phyloP scores from a whole-genome alignment of 2,113 vertebrate genomes.

The Glaucomys volans region DNA sequence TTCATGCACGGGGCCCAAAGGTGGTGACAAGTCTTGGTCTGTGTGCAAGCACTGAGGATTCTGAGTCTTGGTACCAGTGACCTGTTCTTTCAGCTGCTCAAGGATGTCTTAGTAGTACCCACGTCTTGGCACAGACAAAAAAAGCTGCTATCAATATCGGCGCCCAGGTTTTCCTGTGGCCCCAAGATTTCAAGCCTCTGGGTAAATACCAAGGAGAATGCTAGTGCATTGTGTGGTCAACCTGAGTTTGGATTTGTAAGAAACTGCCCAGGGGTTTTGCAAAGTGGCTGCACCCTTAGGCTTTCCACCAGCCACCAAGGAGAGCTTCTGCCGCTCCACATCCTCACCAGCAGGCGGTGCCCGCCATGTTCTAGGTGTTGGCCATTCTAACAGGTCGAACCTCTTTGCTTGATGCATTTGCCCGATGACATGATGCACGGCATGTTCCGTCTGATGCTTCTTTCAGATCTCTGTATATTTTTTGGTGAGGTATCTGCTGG shows the following conservation, averaged over 20 bases:
- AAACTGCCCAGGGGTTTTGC: background rate
- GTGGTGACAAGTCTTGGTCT: background rate
- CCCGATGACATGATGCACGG: background rate
- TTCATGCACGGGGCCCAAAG: background rate
- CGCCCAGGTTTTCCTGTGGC: background rate
- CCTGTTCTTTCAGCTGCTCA: background rate
- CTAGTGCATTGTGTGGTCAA: background rate
- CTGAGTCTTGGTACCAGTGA: background rate
- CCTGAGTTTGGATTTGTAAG: background rate
- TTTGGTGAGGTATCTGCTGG: background rate
- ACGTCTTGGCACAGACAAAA: too few species aligned
- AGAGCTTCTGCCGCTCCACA: background rate
- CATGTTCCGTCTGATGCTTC: too few species aligned
- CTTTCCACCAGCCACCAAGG: background rate
- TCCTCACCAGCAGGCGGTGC: background rate
- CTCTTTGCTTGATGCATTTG: background rate
- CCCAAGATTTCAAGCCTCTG: background rate
- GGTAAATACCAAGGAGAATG: background rate
- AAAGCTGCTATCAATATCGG: background rate
- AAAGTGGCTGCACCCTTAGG: too few species aligned
- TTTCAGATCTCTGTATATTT: background rate
- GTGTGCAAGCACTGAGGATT: background rate
- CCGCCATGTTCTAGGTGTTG: background rate
- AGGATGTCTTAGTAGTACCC: background rate
- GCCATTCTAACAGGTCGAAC: background rate